phyloP scores from a whole-genome alignment of 2,888 invertebrate species.

The Drosophila kambysellisi region DNA sequence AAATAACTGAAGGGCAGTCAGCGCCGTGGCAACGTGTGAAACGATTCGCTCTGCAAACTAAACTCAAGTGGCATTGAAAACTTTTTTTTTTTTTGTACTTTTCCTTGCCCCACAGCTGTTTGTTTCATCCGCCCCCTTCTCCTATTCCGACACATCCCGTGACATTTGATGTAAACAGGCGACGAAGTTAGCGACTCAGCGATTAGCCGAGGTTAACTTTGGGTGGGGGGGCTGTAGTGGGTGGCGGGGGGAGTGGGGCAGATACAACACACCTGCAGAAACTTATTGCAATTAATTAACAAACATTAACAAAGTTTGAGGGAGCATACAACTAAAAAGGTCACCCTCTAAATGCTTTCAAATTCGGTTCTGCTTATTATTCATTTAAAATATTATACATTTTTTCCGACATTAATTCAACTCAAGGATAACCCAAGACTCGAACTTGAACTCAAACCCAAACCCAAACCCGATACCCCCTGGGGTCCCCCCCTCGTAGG shows the following conservation, averaged over 20 bases:
- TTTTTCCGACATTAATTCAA: conserved; percentile 45
- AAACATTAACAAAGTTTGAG: conserved; percentile 49
- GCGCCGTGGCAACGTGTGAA: conserved; percentile 28
- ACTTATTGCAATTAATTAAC: conserved; percentile 66
- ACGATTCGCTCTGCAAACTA: conserved; percentile 45
- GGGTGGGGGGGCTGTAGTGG: background rate
- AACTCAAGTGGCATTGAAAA: conserved; percentile 65
- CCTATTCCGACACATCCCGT: background rate
- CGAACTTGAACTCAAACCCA: background rate
- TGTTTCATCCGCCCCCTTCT: background rate
- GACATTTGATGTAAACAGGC: conserved; percentile 53
- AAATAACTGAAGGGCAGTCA: conserved; percentile 11
- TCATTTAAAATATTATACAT: conserved; percentile 51
- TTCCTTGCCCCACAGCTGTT: background rate
- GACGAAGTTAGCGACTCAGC: conserved; percentile 23
- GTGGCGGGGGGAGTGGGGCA: too few species aligned
- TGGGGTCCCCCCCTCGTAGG: background rate
- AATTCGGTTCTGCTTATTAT: conserved; percentile 45
- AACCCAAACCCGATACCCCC: background rate
- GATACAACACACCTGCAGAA: conserved; percentile 12
- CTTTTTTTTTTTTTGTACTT: background rate
- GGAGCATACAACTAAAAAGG: conserved; percentile 16
- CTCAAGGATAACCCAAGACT: conserved; percentile 22
- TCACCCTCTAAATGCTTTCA: conserved; percentile 36
- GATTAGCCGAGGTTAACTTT: conserved; percentile 37